Evolutionary conservation across 2,113 vertebrate genomes (phyloP).

Genomic region (Oryzias woworae): DNA sequence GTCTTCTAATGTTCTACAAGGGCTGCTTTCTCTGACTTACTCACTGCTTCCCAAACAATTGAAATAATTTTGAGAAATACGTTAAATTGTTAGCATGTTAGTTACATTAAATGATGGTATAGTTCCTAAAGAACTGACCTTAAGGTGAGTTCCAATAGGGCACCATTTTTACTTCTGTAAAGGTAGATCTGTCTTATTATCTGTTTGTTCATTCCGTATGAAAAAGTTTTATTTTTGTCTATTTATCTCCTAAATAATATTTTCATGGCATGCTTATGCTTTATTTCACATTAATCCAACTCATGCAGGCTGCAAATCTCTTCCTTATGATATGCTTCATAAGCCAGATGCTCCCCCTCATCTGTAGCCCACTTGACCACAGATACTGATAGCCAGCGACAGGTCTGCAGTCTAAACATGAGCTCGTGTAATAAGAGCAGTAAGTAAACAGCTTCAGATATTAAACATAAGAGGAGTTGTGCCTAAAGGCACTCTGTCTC

Average conservation of each 20-base stretch:
- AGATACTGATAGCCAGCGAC: conserved; percentile 65
- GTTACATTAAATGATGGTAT: too few relatives aligned
- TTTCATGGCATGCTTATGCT: conserved; percentile 12
- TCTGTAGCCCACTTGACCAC: conserved; percentile 55
- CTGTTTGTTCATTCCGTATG: too few relatives aligned
- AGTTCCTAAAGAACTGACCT: too few relatives aligned
- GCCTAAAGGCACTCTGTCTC: conserved; percentile 58
- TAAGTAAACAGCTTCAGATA: conserved; percentile 66
- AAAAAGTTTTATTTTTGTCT: too few relatives aligned
- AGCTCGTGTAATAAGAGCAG: conserved; percentile 64
- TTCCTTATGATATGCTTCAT: conserved; percentile 45
- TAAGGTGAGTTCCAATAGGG: too few relatives aligned
- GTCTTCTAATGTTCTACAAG: neutral
- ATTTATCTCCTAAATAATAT: conserved; percentile 8
- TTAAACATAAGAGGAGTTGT: conserved; percentile 57
- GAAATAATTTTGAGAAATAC: too few relatives aligned
- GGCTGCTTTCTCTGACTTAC: too few relatives aligned
- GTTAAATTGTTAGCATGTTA: too few relatives aligned
- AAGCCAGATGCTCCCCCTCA: conserved; percentile 59
- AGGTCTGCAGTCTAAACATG: conserved; percentile 60
- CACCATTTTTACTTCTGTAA: too few relatives aligned
- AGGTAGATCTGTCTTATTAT: too few relatives aligned
- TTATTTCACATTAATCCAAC: conserved; percentile 14
- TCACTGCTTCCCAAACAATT: too few relatives aligned
- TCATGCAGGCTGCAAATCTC: conserved; percentile 43